phyloP scores from a whole-genome alignment of 2,888 invertebrate genomes.

The Bimastos eiseni region DNA sequence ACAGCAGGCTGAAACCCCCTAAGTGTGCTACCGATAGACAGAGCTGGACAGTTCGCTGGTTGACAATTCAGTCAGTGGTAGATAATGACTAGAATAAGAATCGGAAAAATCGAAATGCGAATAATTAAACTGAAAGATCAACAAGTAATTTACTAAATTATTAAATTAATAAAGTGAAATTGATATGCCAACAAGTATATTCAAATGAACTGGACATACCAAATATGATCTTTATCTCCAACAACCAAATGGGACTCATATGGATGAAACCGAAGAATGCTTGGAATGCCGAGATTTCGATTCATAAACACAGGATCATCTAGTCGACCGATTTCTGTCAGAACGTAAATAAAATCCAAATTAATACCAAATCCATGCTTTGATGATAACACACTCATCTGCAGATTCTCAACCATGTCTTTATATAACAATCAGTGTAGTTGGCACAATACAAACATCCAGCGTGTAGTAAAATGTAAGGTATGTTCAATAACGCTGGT shows the following conservation, averaged over 20 bases:
- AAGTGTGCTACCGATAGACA: not conserved
- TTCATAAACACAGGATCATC: slow-evolving; percentile 83
- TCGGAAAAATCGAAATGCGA: not conserved
- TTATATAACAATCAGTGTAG: too few relatives aligned
- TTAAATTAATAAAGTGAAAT: not conserved
- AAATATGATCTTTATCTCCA: slow-evolving; percentile 81
- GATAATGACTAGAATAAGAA: not conserved
- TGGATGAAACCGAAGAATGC: slow-evolving; percentile 82
- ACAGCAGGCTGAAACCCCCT: not conserved
- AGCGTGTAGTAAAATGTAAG: too few relatives aligned
- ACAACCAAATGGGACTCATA: slow-evolving; percentile 86
- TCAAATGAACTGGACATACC: slow-evolving; percentile 64
- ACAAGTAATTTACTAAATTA: not conserved
- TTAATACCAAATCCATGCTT: not conserved
- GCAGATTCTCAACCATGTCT: too few relatives aligned
- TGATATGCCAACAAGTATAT: not conserved
- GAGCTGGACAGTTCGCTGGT: not conserved
- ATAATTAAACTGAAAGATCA: not conserved
- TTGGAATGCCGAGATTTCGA: slow-evolving; percentile 77
- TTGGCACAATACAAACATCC: too few relatives aligned
- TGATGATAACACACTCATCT: not conserved
- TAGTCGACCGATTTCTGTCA: slow-evolving; percentile 68
- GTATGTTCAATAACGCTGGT: too few relatives aligned
- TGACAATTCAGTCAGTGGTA: not conserved
- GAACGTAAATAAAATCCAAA: slow-evolving; percentile 1